Evolutionary conservation across 2,888 invertebrate genomes (phyloP).

Genomic region (Liopterus haemorrhoidalis): DNA sequence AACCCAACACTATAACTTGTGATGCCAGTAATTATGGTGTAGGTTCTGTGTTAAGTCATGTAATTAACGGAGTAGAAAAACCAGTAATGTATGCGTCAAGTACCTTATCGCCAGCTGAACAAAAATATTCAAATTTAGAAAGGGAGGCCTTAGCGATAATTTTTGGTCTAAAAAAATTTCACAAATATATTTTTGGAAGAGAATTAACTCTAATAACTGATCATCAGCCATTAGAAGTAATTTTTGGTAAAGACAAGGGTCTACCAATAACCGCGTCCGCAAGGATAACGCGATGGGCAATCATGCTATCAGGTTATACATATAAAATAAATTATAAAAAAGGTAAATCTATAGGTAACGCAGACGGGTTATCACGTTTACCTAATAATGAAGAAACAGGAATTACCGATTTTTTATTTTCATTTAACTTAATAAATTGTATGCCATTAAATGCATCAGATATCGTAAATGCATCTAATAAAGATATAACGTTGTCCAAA

Average conservation of each 20-base stretch:
- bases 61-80: too few relatives aligned
- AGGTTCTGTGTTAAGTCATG: too few relatives aligned
- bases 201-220: too few relatives aligned
- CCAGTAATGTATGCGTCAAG: too few relatives aligned
- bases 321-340: slow-evolving; percentile 26
- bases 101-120: too few relatives aligned
- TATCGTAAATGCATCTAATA: slow-evolving; percentile 12
- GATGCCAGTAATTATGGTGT: too few relatives aligned
- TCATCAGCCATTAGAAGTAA: slow-evolving; percentile 26
- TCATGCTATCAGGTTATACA: slow-evolving; percentile 23
- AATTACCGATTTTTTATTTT: slow-evolving; percentile 6
- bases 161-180: too few relatives aligned
- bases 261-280: slow-evolving; percentile 25
- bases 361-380: slow-evolving; percentile 21
- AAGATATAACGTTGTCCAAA: slow-evolving; percentile 14
- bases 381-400: slow-evolving; percentile 10
- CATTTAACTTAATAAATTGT: slow-evolving; percentile 11
- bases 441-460: slow-evolving; percentile 14
- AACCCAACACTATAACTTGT: too few relatives aligned
- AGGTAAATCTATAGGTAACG: slow-evolving; percentile 21
- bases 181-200: too few relatives aligned
- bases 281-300: slow-evolving; percentile 25
- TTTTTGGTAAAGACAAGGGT: slow-evolving; percentile 28
- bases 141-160: too few relatives aligned
- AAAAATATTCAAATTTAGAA: too few relatives aligned